Evolutionary conservation across 2,113 vertebrate genomes (phyloP).

Genomic region (Labeo rohita): DNA sequence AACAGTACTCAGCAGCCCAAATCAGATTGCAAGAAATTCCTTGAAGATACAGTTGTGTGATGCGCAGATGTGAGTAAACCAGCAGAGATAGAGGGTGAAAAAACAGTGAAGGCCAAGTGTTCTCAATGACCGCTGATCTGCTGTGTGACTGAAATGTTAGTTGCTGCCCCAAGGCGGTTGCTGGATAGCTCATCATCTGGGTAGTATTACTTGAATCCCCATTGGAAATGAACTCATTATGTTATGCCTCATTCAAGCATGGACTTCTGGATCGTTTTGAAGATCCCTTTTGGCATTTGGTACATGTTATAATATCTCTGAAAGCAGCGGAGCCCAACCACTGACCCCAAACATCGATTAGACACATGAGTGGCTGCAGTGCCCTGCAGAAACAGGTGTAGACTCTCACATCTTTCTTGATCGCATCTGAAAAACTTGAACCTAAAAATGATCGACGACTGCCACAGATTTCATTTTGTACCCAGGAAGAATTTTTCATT

Average conservation of each 20-base stretch:
- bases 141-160: slow-evolving; percentile 70
- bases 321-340: slow-evolving; percentile 32
- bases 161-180: slow-evolving; percentile 67
- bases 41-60: background rate
- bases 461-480: slow-evolving; percentile 3
- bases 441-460: background rate
- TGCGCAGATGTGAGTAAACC: background rate
- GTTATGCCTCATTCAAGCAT: slow-evolving; percentile 72
- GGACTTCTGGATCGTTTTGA: slow-evolving; percentile 71
- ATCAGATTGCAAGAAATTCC: background rate
- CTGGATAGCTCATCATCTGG: slow-evolving; percentile 78
- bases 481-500: background rate
- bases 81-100: background rate
- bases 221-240: slow-evolving; percentile 78
- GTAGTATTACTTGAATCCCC: slow-evolving; percentile 79
- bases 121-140: slow-evolving; percentile 64
- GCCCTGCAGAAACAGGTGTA: slow-evolving; percentile 41
- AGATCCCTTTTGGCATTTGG: slow-evolving; percentile 71
- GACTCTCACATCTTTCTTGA: slow-evolving; percentile 10
- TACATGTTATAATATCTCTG: slow-evolving; percentile 55
- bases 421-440: background rate
- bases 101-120: background rate
- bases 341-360: slow-evolving; percentile 66
- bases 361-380: slow-evolving; percentile 58
- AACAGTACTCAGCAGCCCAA: background rate